phyloP scores from a whole-genome alignment of 2,113 vertebrate genomes.

The Anarhynchus alexandrinus region DNA sequence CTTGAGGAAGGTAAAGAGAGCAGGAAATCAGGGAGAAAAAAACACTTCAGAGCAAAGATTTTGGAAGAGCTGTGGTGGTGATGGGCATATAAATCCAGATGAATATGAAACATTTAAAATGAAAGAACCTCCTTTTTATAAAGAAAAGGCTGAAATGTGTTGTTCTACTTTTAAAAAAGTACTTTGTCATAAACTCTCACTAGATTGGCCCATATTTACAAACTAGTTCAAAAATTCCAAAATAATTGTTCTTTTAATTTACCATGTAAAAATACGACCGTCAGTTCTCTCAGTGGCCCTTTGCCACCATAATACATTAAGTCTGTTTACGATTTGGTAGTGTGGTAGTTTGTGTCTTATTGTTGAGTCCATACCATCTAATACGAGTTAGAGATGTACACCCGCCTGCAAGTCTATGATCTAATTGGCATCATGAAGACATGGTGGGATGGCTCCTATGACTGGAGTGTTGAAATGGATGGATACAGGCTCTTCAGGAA shows the following conservation, averaged over 20 bases:
- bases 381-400: background rate
- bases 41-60: background rate
- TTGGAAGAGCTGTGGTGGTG: background rate
- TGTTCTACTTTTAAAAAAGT: background rate
- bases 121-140: background rate
- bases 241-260: background rate
- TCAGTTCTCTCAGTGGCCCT: background rate
- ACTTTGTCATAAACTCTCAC: background rate
- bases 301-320: background rate
- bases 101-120: background rate
- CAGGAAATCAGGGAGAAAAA: background rate
- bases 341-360: background rate
- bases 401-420: no score
- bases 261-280: background rate
- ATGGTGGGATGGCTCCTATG: no score
- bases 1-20: background rate
- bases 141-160: background rate
- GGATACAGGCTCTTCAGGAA: no score
- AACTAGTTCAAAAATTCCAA: background rate
- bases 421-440: no score
- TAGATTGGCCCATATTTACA: background rate
- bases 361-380: rapidly evolving
- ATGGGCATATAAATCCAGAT: background rate
- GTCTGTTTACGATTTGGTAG: background rate
- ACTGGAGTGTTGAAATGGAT: no score